A percentile compares a stretch with the other conserved stretches of the same genome.
Evolutionary conservation across 2,113 vertebrate genomes (phyloP).

Genomic region (Phylloscopus trochiloides): DNA sequence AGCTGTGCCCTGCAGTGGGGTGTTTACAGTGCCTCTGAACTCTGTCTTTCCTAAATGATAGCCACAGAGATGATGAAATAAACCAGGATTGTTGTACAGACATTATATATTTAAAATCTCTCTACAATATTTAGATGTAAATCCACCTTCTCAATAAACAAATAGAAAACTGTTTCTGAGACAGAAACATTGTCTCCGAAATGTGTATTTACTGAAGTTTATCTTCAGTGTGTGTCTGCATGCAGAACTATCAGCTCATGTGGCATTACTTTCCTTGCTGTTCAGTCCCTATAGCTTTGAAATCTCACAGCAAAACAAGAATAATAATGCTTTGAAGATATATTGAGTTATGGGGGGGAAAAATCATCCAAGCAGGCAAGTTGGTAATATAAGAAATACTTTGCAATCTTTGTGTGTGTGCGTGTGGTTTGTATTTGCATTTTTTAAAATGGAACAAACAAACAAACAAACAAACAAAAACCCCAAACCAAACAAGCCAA

Average conservation of each 20-base stretch:
- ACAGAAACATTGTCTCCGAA: neutral
- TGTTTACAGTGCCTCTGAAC: neutral
- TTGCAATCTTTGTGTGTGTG: neutral
- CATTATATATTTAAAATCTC: neutral
- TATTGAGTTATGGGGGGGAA: neutral
- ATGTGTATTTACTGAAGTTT: neutral
- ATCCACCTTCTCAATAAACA: neutral
- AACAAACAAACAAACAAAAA: rapidly evolving
- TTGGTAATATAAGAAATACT: neutral
- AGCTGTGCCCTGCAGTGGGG: neutral
- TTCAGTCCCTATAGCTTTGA: neutral
- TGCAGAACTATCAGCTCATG: neutral
- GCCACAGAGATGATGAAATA: neutral
- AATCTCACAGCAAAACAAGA: neutral
- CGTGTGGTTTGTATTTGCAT: neutral
- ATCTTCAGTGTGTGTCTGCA: neutral
- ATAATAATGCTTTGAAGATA: neutral
- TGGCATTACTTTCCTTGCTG: neutral
- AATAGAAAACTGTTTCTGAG: neutral
- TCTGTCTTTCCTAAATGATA: neutral
- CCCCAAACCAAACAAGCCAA: neutral
- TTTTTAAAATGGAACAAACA: neutral
- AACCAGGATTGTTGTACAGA: neutral
- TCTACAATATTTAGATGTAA: neutral
- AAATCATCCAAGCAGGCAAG: neutral